phyloP scores from a whole-genome alignment of 1,140 invertebrate species.

The Aradophagus sp. region DNA sequence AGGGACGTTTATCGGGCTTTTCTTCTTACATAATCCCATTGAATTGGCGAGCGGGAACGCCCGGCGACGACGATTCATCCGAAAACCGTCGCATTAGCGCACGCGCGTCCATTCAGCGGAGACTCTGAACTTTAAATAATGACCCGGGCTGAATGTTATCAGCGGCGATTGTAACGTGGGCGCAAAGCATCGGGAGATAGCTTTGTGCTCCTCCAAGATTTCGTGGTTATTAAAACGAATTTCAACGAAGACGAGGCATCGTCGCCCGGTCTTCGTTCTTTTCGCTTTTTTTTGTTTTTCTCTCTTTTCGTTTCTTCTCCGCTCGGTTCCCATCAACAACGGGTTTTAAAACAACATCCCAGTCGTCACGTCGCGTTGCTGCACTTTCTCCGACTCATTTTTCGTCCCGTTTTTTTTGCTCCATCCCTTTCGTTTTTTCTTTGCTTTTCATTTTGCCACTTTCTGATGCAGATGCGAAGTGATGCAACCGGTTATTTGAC shows the following conservation, averaged over 20 bases:
- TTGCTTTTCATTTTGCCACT: not conserved
- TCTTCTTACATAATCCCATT: conserved; percentile 34
- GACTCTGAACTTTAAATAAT: conserved; percentile 57
- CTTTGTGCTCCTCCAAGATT: conserved; percentile 55
- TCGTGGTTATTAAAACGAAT: conserved; percentile 51
- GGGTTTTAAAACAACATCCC: conserved; percentile 23
- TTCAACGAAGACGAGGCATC: conserved; percentile 36
- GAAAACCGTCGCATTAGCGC: conserved; percentile 38
- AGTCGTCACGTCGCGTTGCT: conserved; percentile 16
- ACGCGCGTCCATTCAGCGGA: conserved; percentile 42
- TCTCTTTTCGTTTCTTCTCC: conserved; percentile 22
- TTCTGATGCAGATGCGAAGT: conserved; percentile 4
- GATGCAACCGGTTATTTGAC: not conserved
- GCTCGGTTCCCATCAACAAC: conserved; percentile 23
- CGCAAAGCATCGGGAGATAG: conserved; percentile 49
- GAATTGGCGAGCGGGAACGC: conserved; percentile 11
- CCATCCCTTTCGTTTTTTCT: not conserved
- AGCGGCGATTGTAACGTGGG: conserved; percentile 53
- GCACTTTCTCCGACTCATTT: conserved; percentile 6
- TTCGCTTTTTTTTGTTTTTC: not conserved
- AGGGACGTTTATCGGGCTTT: conserved; percentile 18
- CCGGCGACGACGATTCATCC: conserved; percentile 23
- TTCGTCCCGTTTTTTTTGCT: no score
- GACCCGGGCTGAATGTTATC: conserved; percentile 57
- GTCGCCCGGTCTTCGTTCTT: not conserved